Evolutionary conservation across 2,888 invertebrate species (phyloP).

Genomic region (Caenorhabditis drosophilae): DNA sequence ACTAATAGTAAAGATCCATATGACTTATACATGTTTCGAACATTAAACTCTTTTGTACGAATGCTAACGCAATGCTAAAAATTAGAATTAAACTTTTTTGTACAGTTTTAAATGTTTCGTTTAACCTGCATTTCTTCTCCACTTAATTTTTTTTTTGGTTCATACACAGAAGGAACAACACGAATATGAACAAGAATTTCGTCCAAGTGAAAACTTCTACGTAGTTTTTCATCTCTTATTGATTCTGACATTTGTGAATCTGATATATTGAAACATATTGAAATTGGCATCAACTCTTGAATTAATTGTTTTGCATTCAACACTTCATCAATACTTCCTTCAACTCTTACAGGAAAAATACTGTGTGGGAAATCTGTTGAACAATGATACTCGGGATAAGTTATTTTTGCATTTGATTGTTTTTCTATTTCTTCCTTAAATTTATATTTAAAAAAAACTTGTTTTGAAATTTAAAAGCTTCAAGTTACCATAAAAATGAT

Average conservation of each 20-base stretch:
- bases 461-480: too few relatives aligned
- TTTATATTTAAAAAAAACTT: too few relatives aligned
- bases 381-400: conserved; percentile 5
- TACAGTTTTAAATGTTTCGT: not conserved
- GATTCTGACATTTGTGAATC: conserved; percentile 17
- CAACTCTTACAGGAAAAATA: conserved; percentile 4
- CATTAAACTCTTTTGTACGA: conserved; percentile 26
- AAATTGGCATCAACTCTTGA: conserved; percentile 23
- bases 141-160: conserved; percentile 9
- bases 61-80: conserved; percentile 14
- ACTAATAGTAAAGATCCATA: conserved; percentile 15
- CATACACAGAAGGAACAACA: conserved; percentile 11
- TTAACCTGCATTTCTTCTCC: conserved; percentile 8
- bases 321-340: conserved; percentile 10
- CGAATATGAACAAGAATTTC: not conserved
- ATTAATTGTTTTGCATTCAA: conserved; percentile 18
- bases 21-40: conserved; percentile 10
- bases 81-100: not conserved
- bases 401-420: conserved; percentile 9
- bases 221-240: not conserved
- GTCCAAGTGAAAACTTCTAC: conserved; percentile 4
- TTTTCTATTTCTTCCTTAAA: too few relatives aligned
- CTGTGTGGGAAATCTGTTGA: too few relatives aligned
- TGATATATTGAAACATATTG: conserved; percentile 17
- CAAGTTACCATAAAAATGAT: not conserved